Evolutionary conservation across 2,797 vertebrate genomes (phyloP).

Genomic region (Enteromius paludinosus): DNA sequence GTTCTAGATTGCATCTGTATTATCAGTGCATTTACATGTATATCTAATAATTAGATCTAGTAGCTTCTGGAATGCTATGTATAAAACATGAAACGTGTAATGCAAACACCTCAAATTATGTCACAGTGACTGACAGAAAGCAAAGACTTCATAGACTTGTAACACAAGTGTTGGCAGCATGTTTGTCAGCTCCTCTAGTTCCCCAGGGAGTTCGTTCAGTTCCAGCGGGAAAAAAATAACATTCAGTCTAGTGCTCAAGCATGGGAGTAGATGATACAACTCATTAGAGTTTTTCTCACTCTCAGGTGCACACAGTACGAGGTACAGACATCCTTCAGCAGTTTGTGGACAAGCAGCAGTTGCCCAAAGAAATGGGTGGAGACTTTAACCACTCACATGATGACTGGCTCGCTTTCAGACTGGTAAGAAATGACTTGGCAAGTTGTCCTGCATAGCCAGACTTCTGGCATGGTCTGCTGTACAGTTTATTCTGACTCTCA

Average conservation of each 20-base stretch:
- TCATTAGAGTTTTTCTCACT: conserved; percentile 17
- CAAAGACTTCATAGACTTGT: neutral
- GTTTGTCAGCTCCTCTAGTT: neutral
- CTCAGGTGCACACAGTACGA: conserved; percentile 73
- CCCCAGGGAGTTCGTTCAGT: neutral
- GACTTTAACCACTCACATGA: conserved; percentile 77
- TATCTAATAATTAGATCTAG: neutral
- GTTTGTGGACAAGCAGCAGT: conserved; percentile 79
- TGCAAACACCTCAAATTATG: neutral
- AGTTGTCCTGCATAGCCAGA: neutral
- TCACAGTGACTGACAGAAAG: neutral
- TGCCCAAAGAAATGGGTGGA: conserved; percentile 77
- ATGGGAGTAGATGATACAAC: conserved; percentile 27
- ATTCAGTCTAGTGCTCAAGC: neutral
- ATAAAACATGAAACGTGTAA: neutral
- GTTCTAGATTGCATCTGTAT: neutral
- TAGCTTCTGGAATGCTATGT: neutral
- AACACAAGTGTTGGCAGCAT: neutral
- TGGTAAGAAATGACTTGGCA: conserved; percentile 66
- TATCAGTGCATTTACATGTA: neutral
- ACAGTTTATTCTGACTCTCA: neutral
- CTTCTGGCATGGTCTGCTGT: neutral
- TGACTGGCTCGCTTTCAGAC: conserved; percentile 82
- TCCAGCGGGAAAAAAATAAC: neutral
- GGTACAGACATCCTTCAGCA: conserved; percentile 79